Conservation (phyloP, 1,140 invertebrate species). For the Megathymus violae region DNA sequence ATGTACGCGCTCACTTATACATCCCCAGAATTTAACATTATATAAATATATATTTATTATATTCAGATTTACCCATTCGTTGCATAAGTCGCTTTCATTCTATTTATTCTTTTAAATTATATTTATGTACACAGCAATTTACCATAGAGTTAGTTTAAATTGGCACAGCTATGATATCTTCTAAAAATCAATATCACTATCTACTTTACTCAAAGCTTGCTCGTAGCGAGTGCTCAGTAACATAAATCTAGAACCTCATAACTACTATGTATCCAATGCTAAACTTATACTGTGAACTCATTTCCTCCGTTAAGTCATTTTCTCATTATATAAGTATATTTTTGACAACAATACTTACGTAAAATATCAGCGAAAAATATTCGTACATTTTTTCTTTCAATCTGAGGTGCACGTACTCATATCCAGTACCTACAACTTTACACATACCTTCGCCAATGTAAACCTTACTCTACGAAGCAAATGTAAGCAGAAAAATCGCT, state of each 20-base stretch:
- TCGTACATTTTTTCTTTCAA: no score
- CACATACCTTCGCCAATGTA: constrained; percentile 2
- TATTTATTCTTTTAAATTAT: not conserved
- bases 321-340: no score
- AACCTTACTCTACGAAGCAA: constrained; percentile 14
- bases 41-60: not conserved
- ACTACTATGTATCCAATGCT: no score
- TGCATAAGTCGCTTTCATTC: not conserved
- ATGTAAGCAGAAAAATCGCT: not conserved
- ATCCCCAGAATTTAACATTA: not conserved
- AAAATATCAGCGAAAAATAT: no score
- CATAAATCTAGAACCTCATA: no score
- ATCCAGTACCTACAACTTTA: not conserved
- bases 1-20: not conserved
- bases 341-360: no score
- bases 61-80: not conserved
- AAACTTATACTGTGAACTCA: no score
- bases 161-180: not conserved
- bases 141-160: not conserved
- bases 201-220: no score
- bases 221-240: no score
- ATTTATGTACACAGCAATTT: not conserved
- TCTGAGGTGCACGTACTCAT: no score
- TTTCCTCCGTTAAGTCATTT: no score
- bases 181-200: not conserved